A percentile compares a stretch with the other conserved stretches of the same genome.
Evolutionary conservation across 2,797 vertebrate species (phyloP).

Genomic region (Epinephelus malabaricus): DNA sequence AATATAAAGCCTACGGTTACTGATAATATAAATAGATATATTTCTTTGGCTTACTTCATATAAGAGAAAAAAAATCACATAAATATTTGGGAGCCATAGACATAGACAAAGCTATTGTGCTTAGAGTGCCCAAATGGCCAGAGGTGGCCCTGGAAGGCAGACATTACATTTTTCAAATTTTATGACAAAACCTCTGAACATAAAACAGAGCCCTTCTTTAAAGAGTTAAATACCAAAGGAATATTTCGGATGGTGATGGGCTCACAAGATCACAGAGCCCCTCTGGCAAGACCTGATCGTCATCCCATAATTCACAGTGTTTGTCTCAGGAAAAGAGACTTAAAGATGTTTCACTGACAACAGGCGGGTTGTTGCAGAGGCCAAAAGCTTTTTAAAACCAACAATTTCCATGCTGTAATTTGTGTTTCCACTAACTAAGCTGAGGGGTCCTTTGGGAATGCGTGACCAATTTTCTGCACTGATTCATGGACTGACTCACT

Average conservation of each 20-base stretch:
- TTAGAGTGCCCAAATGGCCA: no score
- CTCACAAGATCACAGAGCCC: conserved; percentile 45
- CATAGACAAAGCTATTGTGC: no score
- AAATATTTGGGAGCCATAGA: no score
- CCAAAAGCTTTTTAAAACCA: background rate
- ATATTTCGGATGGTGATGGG: conserved; percentile 16
- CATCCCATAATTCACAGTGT: conserved; percentile 51
- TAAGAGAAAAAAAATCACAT: no score
- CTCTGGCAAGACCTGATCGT: background rate
- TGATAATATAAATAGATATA: no score
- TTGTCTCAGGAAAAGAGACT: conserved; percentile 29
- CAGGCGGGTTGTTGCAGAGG: conserved; percentile 19
- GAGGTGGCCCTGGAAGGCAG: no score
- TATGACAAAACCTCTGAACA: background rate
- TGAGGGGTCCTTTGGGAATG: conserved; percentile 49
- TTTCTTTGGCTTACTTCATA: no score
- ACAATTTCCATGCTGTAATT: conserved; percentile 26
- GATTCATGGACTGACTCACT: conserved; percentile 54
- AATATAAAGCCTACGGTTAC: no score
- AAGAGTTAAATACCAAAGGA: conserved; percentile 3
- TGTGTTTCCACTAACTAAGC: conserved; percentile 28
- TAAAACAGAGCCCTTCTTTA: background rate
- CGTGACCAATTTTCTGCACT: conserved; percentile 33
- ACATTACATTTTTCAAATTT: background rate
- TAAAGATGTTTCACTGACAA: conserved; percentile 36